Conservation (phyloP, 2,797 vertebrate genomes). For the Hypotaenidia okinawae region DNA sequence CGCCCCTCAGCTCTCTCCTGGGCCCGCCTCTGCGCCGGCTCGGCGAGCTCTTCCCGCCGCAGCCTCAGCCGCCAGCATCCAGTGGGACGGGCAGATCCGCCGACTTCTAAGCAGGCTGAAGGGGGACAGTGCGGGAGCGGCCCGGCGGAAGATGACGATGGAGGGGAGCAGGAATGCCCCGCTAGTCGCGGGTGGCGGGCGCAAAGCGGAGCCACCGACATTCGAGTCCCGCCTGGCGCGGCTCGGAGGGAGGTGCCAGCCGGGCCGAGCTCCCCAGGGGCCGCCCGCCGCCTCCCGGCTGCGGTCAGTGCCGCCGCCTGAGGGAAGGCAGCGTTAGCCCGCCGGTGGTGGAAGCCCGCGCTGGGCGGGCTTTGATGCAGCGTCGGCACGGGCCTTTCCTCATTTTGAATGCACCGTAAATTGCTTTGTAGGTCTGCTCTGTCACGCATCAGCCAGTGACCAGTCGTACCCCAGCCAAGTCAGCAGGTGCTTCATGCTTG, state of each 20-base stretch:
- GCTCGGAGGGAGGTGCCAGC: no score
- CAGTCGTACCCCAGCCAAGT: fast-evolving
- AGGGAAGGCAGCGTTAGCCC: fast-evolving
- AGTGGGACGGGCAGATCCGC: no score
- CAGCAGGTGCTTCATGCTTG: background rate
- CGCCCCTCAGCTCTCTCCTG: background rate
- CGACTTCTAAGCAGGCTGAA: no score
- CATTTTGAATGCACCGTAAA: fast-evolving
- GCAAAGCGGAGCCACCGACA: background rate
- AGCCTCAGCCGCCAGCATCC: background rate
- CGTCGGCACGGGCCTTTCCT: fast-evolving
- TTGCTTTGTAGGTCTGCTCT: fast-evolving
- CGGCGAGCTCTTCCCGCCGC: no score
- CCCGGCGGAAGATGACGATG: background rate
- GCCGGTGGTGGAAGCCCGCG: fast-evolving
- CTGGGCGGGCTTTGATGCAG: fast-evolving
- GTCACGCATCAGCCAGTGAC: fast-evolving
- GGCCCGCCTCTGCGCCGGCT: background rate
- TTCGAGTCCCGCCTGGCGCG: no score
- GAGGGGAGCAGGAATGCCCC: background rate
- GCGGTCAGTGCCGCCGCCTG: background rate
- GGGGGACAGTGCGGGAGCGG: background rate
- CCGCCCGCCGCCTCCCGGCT: background rate
- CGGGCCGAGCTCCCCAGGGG: background rate
- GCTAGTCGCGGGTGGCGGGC: background rate